Evolutionary conservation across 2,113 vertebrate species (phyloP), one percentile per base, ranked within the genome.

Genomic region (Choloepus hoffmanni): DNA sequence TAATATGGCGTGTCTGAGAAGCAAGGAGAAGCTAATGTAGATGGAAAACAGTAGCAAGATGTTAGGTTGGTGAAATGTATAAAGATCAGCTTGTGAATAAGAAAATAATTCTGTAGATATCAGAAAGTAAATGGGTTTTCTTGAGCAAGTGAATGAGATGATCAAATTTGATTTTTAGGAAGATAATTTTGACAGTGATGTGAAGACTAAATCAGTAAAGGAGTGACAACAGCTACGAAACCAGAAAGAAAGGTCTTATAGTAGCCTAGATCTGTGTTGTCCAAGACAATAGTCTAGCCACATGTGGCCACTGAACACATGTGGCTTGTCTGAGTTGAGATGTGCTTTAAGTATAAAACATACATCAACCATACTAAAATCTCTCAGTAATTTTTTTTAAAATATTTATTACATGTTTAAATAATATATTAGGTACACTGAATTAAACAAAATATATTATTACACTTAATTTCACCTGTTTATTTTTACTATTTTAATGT

Each of bases 191-290:
- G 62, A 6, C 18, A 82, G 33, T 82, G 14, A 87, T 90, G 4
- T 58, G 21, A 18, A 87, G 28, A 89, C 92, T 67, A 7, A 93
- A 85, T 18, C n/a, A 62, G 48, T 85, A 91, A 89, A 93, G 53
- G 16, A 33, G 76, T 55, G 72, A 89, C 81, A 89, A 89, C 91
- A 84, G 33, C 23, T 73, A 90, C 30, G 60, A 95, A 88, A 87
- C 11, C 26, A n/a, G 16, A 85, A 84, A 91, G 21, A 73, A 78
- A 93, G 23, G 10, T 73, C 74, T 62, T 90, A 77, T 0, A 76
- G 45, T 48, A 36, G 23, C 73, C 12, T 36, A 78, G 21, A 78
- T 60, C 82, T 84, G 90, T 5, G 90, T 2, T 62, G n/a, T 30
- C 30, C 19, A 36, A 78, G 36, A 94, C 26, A 45, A 85, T 0